Percentiles rank a stretch among this genome's conserved stretches.
Conservation (phyloP, 2,797 vertebrate genomes). For the Lepus oiostolus region DNA sequence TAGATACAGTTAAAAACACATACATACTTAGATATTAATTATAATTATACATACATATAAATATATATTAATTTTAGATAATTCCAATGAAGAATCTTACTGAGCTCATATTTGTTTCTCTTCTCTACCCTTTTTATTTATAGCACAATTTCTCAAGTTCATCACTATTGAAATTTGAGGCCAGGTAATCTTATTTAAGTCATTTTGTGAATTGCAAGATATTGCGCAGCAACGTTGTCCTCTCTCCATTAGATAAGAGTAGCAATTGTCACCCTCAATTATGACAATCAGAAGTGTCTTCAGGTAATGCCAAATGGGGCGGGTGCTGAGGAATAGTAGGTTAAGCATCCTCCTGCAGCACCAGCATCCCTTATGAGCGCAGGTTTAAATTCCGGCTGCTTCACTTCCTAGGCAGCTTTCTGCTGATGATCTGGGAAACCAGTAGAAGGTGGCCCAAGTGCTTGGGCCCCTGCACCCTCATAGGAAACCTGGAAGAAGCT, state of each 20-base stretch:
- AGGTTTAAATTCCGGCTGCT: too few relatives aligned
- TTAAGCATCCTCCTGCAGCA: too few relatives aligned
- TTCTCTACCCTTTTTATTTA: background rate
- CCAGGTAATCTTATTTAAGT: background rate
- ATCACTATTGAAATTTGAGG: background rate
- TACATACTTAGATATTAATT: too few relatives aligned
- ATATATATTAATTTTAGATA: background rate
- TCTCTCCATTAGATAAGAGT: background rate
- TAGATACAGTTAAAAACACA: too few relatives aligned
- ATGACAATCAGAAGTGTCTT: background rate
- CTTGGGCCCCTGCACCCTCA: too few relatives aligned
- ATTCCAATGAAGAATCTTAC: background rate
- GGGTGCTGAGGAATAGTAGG: too few relatives aligned
- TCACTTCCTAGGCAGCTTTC: too few relatives aligned
- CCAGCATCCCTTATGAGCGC: too few relatives aligned
- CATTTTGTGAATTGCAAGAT: background rate
- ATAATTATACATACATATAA: too few relatives aligned
- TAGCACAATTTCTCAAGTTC: background rate
- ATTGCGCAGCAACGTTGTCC: background rate
- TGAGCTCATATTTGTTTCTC: background rate
- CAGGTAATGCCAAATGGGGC: background rate
- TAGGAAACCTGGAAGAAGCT: too few relatives aligned
- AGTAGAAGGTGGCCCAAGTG: too few relatives aligned
- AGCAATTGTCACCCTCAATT: background rate
- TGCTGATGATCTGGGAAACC: too few relatives aligned